Conservation (phyloP, 2,888 invertebrate species). For the Subacronicta megacephala region DNA sequence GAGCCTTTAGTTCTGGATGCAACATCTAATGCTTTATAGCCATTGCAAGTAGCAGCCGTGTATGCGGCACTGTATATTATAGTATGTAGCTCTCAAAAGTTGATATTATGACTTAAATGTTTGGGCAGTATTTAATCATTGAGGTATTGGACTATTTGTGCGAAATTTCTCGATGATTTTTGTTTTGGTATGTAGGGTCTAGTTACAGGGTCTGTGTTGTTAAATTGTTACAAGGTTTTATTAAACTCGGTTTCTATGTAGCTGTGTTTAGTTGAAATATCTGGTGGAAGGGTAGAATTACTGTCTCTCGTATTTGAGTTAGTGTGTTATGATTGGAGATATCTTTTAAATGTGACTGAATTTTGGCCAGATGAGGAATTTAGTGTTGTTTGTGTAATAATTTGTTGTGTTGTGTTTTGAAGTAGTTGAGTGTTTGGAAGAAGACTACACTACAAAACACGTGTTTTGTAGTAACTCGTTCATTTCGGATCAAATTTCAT, state of each 20-base stretch:
- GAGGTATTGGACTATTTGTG: not conserved
- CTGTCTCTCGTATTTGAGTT: not conserved
- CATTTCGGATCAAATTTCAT: not conserved
- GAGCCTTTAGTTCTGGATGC: too few relatives aligned
- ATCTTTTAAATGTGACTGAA: not conserved
- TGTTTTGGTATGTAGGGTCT: too few relatives aligned
- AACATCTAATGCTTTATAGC: too few relatives aligned
- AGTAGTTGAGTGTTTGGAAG: not conserved
- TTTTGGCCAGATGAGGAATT: too few relatives aligned
- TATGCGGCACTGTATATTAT: too few relatives aligned
- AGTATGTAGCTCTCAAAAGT: not conserved
- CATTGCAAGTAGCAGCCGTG: too few relatives aligned
- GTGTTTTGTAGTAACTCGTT: not conserved
- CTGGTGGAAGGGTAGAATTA: not conserved
- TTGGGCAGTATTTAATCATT: not conserved
- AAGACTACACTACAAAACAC: too few relatives aligned
- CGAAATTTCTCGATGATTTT: not conserved
- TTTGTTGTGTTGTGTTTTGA: not conserved
- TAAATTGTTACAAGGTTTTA: too few relatives aligned
- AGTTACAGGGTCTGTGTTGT: too few relatives aligned
- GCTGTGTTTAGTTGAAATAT: not conserved
- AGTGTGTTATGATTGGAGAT: not conserved
- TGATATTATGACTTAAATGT: constrained; percentile 1
- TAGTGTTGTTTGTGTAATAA: not conserved
- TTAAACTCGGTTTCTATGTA: not conserved